phyloP scores from a whole-genome alignment of 2,113 vertebrate species.

The Oxyruncus cristatus region DNA sequence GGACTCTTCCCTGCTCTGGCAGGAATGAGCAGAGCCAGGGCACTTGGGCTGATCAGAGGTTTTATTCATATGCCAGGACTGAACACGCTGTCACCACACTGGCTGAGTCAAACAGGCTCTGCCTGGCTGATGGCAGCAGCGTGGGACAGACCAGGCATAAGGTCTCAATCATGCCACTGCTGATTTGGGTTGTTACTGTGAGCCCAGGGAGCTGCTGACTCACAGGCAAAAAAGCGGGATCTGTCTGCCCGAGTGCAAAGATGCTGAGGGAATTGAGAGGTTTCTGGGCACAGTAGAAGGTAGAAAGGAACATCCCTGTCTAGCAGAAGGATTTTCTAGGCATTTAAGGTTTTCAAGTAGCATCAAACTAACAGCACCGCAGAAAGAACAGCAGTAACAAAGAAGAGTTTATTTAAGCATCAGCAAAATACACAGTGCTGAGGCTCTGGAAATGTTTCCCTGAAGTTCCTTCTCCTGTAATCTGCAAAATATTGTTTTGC shows the following conservation, averaged over 20 bases:
- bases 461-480: slow-evolving; percentile 18
- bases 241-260: not conserved
- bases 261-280: not conserved
- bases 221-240: not conserved
- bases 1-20: not conserved
- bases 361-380: slow-evolving; percentile 22
- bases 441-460: slow-evolving; percentile 24
- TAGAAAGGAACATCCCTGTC: not conserved
- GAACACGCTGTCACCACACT: not conserved
- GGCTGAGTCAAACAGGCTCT: not conserved
- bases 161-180: not conserved
- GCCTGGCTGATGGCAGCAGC: not conserved
- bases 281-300: slow-evolving; percentile 8
- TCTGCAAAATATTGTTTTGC: slow-evolving; percentile 44
- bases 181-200: not conserved
- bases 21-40: not conserved
- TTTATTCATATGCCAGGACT: not conserved
- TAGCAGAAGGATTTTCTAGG: slow-evolving; percentile 18
- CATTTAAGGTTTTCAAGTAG: slow-evolving; percentile 17
- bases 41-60: not conserved
- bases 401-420: slow-evolving; percentile 48
- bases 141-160: rapidly evolving
- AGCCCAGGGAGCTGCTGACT: not conserved
- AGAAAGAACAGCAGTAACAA: slow-evolving; percentile 30
- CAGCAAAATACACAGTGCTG: slow-evolving; percentile 53